phyloP scores from a whole-genome alignment of 23 tunicate species.

The Oikopleura albicans region DNA sequence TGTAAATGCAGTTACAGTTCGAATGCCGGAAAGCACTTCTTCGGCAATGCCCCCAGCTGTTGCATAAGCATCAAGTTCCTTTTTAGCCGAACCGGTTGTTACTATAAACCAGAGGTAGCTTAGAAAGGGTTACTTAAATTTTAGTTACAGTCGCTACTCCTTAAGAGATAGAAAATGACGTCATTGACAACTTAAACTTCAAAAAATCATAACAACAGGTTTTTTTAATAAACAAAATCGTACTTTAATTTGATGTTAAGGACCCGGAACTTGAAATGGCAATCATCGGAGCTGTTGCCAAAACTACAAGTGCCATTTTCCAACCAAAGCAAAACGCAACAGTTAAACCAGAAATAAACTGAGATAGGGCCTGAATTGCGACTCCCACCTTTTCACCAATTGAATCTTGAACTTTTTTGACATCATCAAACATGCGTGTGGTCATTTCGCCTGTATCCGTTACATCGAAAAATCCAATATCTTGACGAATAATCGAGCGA shows the following conservation, averaged over 20 bases:
- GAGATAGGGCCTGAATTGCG: constrained; percentile 31
- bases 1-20: constrained; percentile 36
- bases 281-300: constrained; percentile 42
- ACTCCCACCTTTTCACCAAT: constrained; percentile 60
- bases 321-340: constrained; percentile 55
- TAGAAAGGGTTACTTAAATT: not conserved
- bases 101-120: not conserved
- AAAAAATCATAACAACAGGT: no score
- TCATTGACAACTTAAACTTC: no score
- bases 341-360: constrained; percentile 32
- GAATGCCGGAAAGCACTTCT: constrained; percentile 37
- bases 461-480: constrained; percentile 50
- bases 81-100: constrained; percentile 25
- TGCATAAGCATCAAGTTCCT: constrained; percentile 37
- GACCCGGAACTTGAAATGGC: not conserved
- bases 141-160: not conserved
- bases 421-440: constrained; percentile 47
- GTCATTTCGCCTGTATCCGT: constrained; percentile 53
- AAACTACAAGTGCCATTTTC: constrained; percentile 68
- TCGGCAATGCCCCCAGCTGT: constrained; percentile 36
- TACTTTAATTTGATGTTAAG: no score
- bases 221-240: no score
- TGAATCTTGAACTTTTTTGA: constrained; percentile 55
- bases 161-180: no score
- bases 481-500: constrained; percentile 45